Base-by-base conservation (phyloP, 2,888 invertebrate genomes). In the Drosophila emarginata region DNA sequence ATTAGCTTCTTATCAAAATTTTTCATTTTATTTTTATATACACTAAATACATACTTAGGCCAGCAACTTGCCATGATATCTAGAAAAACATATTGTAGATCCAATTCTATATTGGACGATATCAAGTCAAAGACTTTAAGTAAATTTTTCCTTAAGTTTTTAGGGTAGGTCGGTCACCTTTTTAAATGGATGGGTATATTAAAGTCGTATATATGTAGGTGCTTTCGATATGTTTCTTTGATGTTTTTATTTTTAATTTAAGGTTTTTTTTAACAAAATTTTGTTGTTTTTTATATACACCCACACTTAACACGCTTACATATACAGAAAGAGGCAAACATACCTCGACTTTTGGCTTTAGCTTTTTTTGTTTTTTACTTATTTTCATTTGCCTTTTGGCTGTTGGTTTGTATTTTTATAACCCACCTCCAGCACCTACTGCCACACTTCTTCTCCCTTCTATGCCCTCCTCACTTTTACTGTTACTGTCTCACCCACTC, bases 191-290 rank as follows among this genome's bases (percentile, higher is more conserved):
- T 45, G 37, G 3, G 28, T n/a, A 36, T 54, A 18, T 2, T 12
- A 57, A 45, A 28, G 26, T 54, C 37, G 14, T 14, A 11, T 37
- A 11, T n/a, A n/a, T n/a, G n/a, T n/a, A n/a, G n/a, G n/a, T n/a
- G 53, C 71, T 58, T 70, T 64, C 32, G 59, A 53, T 70, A 59
- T 45, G 67, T 73, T 82, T 80, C 70, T 78, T 87, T 83, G 71
- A 82, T 79, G 74, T 79, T 83, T 79, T 86, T 85, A 74, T 87
- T 85, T 87, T 85, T 74, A 85, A 83, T 87, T 87, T 85, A 70
- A 79, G 80, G 86, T 76, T 87, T 87, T 74, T 62, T 64, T 23
- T 23, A 2, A 61, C 61, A 65, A 37, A 59, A 57, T 40, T 39
- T 39, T 39, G 14, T 39, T 40, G 15, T 2, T 15, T 61, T 50